Conservation (phyloP, 2,888 invertebrate genomes). For the Ochlodes sylvanus region DNA sequence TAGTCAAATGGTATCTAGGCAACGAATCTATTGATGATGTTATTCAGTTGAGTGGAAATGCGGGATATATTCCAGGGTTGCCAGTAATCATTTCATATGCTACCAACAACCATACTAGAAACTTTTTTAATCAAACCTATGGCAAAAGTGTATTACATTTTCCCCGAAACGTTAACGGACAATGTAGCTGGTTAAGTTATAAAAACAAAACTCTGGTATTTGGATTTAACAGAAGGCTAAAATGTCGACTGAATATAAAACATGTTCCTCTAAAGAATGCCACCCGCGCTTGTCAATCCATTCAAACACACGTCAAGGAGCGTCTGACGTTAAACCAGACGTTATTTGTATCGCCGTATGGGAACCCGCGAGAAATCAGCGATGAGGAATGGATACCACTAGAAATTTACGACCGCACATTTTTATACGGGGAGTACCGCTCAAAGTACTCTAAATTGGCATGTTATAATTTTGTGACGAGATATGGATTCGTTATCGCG, state of each 20-base stretch:
- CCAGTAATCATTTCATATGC: constrained; percentile 83
- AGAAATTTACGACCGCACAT: constrained; percentile 42
- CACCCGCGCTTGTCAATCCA: constrained; percentile 57
- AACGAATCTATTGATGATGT: constrained; percentile 59
- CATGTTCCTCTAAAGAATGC: constrained; percentile 48
- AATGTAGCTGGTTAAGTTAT: constrained; percentile 67
- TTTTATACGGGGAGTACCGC: constrained; percentile 58
- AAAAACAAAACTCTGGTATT: constrained; percentile 71
- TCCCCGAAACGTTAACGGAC: constrained; percentile 70
- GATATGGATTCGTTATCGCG: constrained; percentile 59
- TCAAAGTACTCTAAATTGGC: constrained; percentile 55
- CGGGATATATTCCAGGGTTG: constrained; percentile 89
- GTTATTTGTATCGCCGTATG: constrained; percentile 63
- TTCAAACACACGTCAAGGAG: constrained; percentile 59
- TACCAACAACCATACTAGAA: constrained; percentile 60
- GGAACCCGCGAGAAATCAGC: constrained; percentile 61
- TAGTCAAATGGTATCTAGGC: constrained; percentile 62
- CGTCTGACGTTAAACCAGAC: constrained; percentile 53
- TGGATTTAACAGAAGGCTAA: constrained; percentile 75
- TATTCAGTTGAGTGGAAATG: constrained; percentile 88
- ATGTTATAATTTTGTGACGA: constrained; percentile 66
- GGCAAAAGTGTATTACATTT: constrained; percentile 49
- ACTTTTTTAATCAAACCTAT: constrained; percentile 60
- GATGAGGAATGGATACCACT: constrained; percentile 66
- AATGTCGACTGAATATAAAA: constrained; percentile 65